Percentiles rank a stretch among this genome's conserved stretches.
phyloP scores from a whole-genome alignment of 2,797 vertebrate genomes.

The Champsocephalus esox region DNA sequence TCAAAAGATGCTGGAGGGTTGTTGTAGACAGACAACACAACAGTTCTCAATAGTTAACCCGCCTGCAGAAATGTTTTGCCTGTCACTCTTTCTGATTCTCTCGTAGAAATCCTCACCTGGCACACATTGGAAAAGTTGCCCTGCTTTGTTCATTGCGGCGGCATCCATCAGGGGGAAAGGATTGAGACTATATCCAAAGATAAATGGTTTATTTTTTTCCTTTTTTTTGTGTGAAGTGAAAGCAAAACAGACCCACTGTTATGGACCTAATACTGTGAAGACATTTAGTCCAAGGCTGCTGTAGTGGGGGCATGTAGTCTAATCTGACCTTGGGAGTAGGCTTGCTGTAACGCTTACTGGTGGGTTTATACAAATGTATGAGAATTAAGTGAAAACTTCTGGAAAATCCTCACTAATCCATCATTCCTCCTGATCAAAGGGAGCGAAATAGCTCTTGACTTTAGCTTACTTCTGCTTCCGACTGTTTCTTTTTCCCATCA shows the following conservation, averaged over 20 bases:
- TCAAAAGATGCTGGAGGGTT: conserved; percentile 67
- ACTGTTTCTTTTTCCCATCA: conserved; percentile 41
- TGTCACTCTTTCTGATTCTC: conserved; percentile 63
- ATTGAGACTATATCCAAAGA: conserved; percentile 60
- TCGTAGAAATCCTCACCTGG: conserved; percentile 57
- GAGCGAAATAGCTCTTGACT: conserved; percentile 66
- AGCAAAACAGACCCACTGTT: conserved; percentile 24
- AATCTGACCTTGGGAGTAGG: conserved; percentile 68
- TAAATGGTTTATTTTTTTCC: conserved; percentile 59
- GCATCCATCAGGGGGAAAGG: conserved; percentile 67
- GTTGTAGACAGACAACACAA: conserved; percentile 64
- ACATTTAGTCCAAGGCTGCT: conserved; percentile 41
- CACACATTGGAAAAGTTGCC: conserved; percentile 59
- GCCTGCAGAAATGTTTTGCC: conserved; percentile 70
- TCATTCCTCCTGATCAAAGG: conserved; percentile 78
- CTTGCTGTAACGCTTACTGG: conserved; percentile 59
- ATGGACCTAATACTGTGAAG: conserved; percentile 43
- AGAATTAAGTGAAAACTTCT: conserved; percentile 74
- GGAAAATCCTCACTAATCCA: conserved; percentile 81
- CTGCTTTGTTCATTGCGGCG: conserved; percentile 58
- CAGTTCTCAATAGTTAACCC: conserved; percentile 68
- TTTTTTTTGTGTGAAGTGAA: conserved; percentile 35
- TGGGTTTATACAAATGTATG: conserved; percentile 69
- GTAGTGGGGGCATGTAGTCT: conserved; percentile 40
- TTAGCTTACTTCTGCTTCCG: conserved; percentile 56